phyloP scores from a whole-genome alignment of 2,113 vertebrate species.

The Chaetodon auriga region DNA sequence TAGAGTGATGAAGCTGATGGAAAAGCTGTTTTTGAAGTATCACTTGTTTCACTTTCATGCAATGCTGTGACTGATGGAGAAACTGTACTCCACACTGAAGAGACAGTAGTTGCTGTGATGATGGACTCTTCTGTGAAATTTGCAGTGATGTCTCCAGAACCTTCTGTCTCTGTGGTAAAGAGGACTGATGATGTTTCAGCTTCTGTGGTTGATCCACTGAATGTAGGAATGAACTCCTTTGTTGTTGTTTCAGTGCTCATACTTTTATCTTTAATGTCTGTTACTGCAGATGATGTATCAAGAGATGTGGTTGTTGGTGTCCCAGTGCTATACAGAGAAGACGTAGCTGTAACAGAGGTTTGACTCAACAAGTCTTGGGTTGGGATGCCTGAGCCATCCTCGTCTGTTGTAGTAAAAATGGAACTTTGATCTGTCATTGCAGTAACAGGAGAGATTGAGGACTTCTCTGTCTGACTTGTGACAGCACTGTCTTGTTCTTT shows the following conservation, averaged over 20 bases:
- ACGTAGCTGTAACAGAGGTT: neutral
- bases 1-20: neutral
- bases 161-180: neutral
- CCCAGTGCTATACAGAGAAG: neutral
- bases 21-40: neutral
- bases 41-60: neutral
- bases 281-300: neutral
- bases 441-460: neutral
- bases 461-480: neutral
- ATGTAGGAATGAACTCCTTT: neutral
- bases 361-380: neutral
- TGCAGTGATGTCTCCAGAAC: neutral
- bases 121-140: neutral
- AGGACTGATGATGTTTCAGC: neutral
- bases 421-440: neutral
- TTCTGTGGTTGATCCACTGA: neutral
- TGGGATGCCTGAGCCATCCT: constrained; percentile 1
- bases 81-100: neutral
- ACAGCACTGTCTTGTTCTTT: neutral
- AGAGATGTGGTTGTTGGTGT: neutral
- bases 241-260: neutral
- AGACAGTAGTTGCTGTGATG: neutral
- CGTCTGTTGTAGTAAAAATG: neutral
- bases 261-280: no score
- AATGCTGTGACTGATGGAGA: neutral